Conservation (phyloP, 2,888 invertebrate genomes). For the Pteria penguin region DNA sequence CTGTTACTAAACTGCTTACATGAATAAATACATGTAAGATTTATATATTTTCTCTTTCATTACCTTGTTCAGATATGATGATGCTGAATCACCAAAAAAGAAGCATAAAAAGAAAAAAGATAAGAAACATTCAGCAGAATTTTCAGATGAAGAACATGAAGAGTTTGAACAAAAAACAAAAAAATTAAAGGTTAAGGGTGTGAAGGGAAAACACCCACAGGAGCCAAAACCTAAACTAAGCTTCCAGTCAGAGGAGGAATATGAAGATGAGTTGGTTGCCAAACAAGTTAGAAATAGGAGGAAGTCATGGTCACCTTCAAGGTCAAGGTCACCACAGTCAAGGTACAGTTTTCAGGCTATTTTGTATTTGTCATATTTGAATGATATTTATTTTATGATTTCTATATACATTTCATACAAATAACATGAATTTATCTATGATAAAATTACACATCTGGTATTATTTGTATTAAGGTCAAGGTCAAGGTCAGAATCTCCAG, state of each 20-base stretch:
- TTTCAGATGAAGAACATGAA: conserved; percentile 47
- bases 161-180: conserved; percentile 23
- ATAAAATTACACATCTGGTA: no score
- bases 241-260: conserved; percentile 44
- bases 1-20: neutral
- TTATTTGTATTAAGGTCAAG: no score
- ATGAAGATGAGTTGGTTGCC: conserved; percentile 33
- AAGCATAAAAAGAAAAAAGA: conserved; percentile 65
- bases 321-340: conserved; percentile 40
- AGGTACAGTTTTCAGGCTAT: no score
- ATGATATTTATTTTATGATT: no score
- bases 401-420: no score
- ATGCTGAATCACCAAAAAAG: conserved; percentile 54
- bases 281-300: conserved; percentile 29
- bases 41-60: neutral
- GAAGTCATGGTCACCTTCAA: conserved; percentile 51
- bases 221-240: conserved; percentile 39
- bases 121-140: conserved; percentile 51
- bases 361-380: no score
- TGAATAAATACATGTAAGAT: neutral
- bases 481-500: conserved; percentile 38
- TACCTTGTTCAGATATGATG: conserved; percentile 9
- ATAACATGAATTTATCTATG: no score
- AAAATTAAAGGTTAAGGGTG: conserved; percentile 15
- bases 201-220: conserved; percentile 19